Base-by-base conservation (phyloP, 2,113 vertebrate species). In the Terrapene triunguis region DNA sequence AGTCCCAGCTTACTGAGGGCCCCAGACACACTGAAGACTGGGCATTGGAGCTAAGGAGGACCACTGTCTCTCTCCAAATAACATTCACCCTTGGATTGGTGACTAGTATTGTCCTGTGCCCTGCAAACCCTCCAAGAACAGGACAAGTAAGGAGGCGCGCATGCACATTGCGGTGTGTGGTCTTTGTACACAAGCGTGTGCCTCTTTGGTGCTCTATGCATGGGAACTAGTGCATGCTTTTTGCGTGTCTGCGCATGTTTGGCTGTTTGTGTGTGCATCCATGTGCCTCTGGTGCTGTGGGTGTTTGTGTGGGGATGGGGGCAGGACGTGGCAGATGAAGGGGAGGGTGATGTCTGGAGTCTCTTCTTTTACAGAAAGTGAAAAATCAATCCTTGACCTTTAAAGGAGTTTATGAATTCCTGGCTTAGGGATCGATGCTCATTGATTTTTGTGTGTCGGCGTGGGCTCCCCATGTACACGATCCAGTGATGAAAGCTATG, bases 331-430 rank as follows among this genome's bases (percentile, higher is more conserved):
- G 0, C 6, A 27, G 85, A 19, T 25, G 87, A 19, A 91, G 93
- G 51, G 76, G 87, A 88, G 90, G 82, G 17, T 83, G 96, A 97
- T 91, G 90, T 94, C 92, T 97, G 90, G 90, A 97, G 94, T 94
- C 87, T 96, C 96, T 96, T 97, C 97, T 98, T 98, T 97, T 92
- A 96, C 97, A 90, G 89, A 95, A 97, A 96, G 96, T 97, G 94
- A 97, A 98, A 98, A 98, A 98, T 98, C 98, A 97, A 98, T 98
- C 95, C 93, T 80, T 98, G 98, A 98, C 98, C 98, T 98, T 98
- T 98, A 98, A 97, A 98, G 98, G 98, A 98, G 98, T 98, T 98
- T 98, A 98, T 98, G 98, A 98, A 98, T 98, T 98, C 97, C 97
- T 98, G 95, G 98, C 97, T 96, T 78, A 84, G 96, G 96, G 97